These are phyloP conservation scores for Troides helena DNA, from an alignment of 2,888 invertebrate genomes.

Conservation along the genomic window DNA sequence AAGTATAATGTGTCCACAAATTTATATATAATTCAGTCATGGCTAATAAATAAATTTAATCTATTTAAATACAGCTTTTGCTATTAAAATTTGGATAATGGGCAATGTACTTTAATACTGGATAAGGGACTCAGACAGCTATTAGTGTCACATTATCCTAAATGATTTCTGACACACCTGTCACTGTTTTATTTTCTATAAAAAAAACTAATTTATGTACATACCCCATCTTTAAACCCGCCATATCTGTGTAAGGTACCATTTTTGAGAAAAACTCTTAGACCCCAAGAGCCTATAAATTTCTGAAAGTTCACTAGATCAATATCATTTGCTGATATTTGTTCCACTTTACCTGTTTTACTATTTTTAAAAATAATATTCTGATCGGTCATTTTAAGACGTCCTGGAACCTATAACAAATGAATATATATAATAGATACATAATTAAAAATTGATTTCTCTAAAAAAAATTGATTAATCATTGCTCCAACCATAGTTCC, in stretches of 20 bases:
- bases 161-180: background rate
- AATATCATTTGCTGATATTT: constrained; percentile 90
- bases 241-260: constrained; percentile 94
- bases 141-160: background rate
- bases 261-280: constrained; percentile 93
- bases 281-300: constrained; percentile 93
- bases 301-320: constrained; percentile 95
- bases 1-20: no score
- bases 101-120: no score
- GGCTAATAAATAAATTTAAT: no score
- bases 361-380: constrained; percentile 95
- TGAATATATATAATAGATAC: background rate
- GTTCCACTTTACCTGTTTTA: constrained; percentile 98
- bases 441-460: background rate
- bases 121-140: no score
- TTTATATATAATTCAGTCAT: no score
- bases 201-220: constrained; percentile 40
- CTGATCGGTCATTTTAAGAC: constrained; percentile 94
- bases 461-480: constrained; percentile 19
- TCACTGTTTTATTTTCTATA: background rate
- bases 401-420: constrained; percentile 88
- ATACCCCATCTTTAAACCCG: constrained; percentile 94
- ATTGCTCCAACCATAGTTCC: constrained; percentile 88
- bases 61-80: no score
- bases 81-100: no score